These are phyloP conservation scores for Otis tarda DNA, from an alignment of 2,113 vertebrate genomes.

Conservation along the genomic window DNA sequence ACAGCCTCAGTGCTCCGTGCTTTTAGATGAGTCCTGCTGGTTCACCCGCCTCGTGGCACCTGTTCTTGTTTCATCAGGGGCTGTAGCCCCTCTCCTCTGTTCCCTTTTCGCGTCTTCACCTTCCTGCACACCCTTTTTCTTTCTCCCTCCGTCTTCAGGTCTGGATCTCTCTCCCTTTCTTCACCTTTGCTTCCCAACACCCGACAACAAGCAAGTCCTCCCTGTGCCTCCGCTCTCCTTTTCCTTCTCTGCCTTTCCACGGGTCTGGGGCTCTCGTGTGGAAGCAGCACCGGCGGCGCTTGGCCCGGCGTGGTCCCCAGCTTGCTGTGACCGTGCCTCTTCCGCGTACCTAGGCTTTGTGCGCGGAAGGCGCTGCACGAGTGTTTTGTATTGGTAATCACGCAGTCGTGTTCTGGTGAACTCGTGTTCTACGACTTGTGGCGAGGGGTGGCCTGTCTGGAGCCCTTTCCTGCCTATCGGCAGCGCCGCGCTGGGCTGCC, in stretches of 20 bases:
- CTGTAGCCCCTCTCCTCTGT: neutral
- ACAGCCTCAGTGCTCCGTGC: neutral
- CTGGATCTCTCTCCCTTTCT: neutral
- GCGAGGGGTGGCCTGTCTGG: neutral
- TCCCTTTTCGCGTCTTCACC: neutral
- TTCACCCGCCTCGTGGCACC: too few relatives aligned
- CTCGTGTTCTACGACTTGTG: neutral
- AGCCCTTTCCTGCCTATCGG: neutral
- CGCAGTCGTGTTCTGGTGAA: too few relatives aligned
- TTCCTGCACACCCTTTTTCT: neutral
- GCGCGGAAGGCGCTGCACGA: rapidly evolving
- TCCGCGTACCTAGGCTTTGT: rapidly evolving
- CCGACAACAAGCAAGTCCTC: neutral
- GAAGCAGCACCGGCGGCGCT: neutral
- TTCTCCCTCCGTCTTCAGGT: neutral
- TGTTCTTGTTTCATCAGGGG: neutral
- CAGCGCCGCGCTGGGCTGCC: neutral
- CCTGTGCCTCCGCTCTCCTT: neutral
- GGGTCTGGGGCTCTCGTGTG: neutral
- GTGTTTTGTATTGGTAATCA: neutral
- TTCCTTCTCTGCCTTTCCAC: neutral
- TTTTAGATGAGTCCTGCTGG: too few relatives aligned
- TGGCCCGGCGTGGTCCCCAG: rapidly evolving
- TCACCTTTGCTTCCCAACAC: neutral
- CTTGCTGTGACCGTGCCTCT: neutral